These are phyloP conservation scores for Rostratula benghalensis DNA, from an alignment of 2,113 vertebrate species.

Conservation along the genomic window DNA sequence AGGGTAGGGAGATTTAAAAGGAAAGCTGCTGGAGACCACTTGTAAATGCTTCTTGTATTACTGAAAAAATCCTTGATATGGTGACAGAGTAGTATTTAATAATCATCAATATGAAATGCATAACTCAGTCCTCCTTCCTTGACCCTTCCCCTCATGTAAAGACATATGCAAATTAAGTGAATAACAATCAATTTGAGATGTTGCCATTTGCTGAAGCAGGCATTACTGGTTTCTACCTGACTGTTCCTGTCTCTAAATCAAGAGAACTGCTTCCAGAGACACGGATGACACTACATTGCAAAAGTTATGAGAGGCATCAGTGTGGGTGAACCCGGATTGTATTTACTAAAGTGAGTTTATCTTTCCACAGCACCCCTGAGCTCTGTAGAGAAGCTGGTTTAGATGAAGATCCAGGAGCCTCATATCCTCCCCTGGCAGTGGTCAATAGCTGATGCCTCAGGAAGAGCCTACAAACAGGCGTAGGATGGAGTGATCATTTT, in stretches of 20 bases:
- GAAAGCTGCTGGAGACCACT: not conserved
- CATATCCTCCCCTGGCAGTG: not conserved
- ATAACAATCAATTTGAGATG: constrained; percentile 13
- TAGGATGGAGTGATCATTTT: rapidly evolving
- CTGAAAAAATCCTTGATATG: not conserved
- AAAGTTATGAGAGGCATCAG: not conserved
- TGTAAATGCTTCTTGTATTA: not conserved
- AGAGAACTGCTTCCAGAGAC: not conserved
- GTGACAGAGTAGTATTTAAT: constrained; percentile 27
- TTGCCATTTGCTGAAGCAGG: constrained; percentile 37
- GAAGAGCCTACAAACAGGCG: not conserved
- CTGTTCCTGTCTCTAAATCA: not conserved
- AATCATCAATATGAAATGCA: not conserved
- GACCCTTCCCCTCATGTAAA: constrained; percentile 42
- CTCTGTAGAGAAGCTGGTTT: not conserved
- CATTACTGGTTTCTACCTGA: not conserved
- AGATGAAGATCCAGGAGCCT: not conserved
- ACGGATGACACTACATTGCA: not conserved
- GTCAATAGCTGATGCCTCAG: not conserved
- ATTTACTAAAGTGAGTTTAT: not conserved
- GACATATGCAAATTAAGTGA: constrained; percentile 48
- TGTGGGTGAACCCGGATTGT: not conserved
- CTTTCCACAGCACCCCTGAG: not conserved
- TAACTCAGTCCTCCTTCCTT: not conserved
- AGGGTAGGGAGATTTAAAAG: not conserved